Base-by-base conservation (phyloP, 1,140 invertebrate species). In the Coelopa frigida region DNA sequence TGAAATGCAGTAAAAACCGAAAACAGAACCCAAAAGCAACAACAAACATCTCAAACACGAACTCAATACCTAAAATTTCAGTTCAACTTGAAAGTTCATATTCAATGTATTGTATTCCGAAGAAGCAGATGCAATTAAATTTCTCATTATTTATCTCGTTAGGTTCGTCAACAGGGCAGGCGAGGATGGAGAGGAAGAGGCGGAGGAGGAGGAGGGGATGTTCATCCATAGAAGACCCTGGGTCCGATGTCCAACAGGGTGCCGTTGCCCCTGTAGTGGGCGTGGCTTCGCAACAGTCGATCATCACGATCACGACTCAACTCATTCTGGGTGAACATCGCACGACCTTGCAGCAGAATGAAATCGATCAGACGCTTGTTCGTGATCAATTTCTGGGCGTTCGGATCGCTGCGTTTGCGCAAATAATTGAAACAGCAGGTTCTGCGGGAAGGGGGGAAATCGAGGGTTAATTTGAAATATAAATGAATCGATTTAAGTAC, bases 401-500 rank as follows among this genome's bases (percentile, higher is more conserved):
- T 58, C 0, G 63, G 60, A 47, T 66, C 60, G 7, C 50, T 50
- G 44, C 64, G 61, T 29, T 68, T 68, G n/a, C 64, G 57, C 24
- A 68, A 46, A 39, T 68, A 68, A 43, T 68, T 68, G 14, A 67
- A 68, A 23, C 64, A 68, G 35, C 64, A 68, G 22, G 64, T 64
- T 8, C 63, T 67, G 11, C 15, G 40, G n/a, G n/a, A 40, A 39
- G 2, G 2, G 24, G 11, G 12, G 24, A 37, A 23, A 31, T 27
- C 29, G 4, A 33, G 32, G 10, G 11, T 12, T 7, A 24, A 8
- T 31, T 33, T 1, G 14, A 5, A 18, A 18, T 31, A 5, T 46
- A 23, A 26, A 24, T 5, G 12, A 31, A 26, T 11, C 31, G 3
- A 23, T 11, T 11, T 21, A 6, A 17, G 24, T 37, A 68, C 48